Evolutionary conservation across 2,888 invertebrate species (phyloP).

Genomic region (Protula sp.): DNA sequence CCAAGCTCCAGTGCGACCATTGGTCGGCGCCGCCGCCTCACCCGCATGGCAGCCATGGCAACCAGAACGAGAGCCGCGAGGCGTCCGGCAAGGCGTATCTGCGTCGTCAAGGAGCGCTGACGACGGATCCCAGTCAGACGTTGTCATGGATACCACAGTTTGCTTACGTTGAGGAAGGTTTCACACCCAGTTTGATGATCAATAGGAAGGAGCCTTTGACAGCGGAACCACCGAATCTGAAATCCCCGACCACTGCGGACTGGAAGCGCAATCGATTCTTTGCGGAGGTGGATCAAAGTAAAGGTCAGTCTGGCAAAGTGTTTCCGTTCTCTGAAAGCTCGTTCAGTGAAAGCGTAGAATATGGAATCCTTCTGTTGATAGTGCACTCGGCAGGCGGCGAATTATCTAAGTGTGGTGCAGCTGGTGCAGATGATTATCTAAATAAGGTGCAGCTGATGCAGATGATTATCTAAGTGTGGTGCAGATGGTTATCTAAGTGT

Average conservation of each 20-base stretch:
- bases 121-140: neutral
- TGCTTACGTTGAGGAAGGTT: slow-evolving; percentile 64
- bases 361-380: too few species aligned
- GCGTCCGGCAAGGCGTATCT: neutral
- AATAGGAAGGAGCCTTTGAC: slow-evolving; percentile 50
- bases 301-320: too few species aligned
- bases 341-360: too few species aligned
- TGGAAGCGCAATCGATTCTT: too few species aligned
- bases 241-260: neutral
- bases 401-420: too few species aligned
- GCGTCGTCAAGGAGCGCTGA: neutral
- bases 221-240: slow-evolving; percentile 42
- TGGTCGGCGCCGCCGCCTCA: slow-evolving; percentile 48
- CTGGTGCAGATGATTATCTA: too few species aligned
- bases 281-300: too few species aligned
- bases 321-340: too few species aligned
- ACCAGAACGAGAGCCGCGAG: neutral
- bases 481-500: too few species aligned
- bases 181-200: slow-evolving; percentile 66
- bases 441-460: too few species aligned
- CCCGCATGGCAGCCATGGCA: slow-evolving; percentile 11
- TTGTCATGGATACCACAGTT: slow-evolving; percentile 59
- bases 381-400: too few species aligned
- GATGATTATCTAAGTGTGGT: too few species aligned
- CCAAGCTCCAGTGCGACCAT: slow-evolving; percentile 62